Percentiles rank a stretch among this genome's conserved stretches.
These are phyloP conservation scores for Coelopa frigida DNA, from an alignment of 1,140 invertebrate genomes.

Conservation along the genomic window DNA sequence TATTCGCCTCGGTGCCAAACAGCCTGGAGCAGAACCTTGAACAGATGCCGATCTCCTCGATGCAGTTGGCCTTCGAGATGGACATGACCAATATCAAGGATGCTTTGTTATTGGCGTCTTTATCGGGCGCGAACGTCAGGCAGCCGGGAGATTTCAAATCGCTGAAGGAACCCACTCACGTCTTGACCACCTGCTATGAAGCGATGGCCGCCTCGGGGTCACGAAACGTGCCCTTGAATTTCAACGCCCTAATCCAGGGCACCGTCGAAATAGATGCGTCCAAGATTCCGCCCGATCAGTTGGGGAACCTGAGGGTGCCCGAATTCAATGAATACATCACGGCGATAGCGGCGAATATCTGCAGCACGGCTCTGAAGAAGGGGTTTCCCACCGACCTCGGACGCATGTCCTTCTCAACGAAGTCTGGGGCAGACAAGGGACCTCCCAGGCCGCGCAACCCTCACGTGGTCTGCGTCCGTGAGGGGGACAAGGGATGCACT, in stretches of 20 bases:
- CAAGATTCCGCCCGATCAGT: constrained; percentile 14
- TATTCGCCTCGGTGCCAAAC: constrained; percentile 20
- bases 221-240: constrained; percentile 24
- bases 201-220: no score
- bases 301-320: constrained; percentile 17
- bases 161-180: constrained; percentile 16
- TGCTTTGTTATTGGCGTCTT: constrained; percentile 12
- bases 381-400: constrained; percentile 17
- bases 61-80: constrained; percentile 37
- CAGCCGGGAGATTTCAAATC: not conserved
- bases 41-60: constrained; percentile 31
- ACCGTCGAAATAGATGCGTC: constrained; percentile 26
- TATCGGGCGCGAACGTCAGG: not conserved
- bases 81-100: constrained; percentile 32
- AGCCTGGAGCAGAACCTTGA: constrained; percentile 18
- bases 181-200: no score
- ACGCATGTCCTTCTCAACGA: constrained; percentile 7
- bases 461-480: constrained; percentile 8
- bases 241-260: constrained; percentile 30
- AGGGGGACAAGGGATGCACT: constrained; percentile 6
- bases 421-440: not conserved
- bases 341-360: constrained; percentile 30
- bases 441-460: not conserved
- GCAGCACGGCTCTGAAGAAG: constrained; percentile 28
- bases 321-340: constrained; percentile 29